Conservation (phyloP, 2,113 vertebrate genomes). For the Mobula birostris region DNA sequence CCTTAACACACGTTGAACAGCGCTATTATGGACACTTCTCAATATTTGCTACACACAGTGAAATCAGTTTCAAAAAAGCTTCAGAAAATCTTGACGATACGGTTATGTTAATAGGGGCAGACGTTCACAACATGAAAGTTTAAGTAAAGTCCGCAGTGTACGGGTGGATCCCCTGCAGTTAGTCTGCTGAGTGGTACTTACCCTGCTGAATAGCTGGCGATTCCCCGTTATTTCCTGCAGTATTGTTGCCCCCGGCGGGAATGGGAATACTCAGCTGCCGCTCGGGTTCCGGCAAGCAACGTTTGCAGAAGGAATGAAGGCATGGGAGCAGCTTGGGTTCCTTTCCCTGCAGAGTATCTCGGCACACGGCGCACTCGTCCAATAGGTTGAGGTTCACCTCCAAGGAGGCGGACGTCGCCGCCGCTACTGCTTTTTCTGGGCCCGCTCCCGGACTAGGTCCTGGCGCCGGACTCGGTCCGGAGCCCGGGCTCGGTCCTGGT, state of each 20-base stretch:
- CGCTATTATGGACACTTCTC: neutral
- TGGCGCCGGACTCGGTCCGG: constrained; percentile 42
- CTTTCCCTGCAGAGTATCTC: constrained; percentile 83
- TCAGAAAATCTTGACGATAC: neutral
- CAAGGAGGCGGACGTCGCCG: constrained; percentile 53
- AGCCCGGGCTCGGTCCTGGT: neutral
- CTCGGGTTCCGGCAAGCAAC: constrained; percentile 85
- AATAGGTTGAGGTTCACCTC: constrained; percentile 60
- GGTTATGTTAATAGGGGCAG: neutral
- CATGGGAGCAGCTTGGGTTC: constrained; percentile 94
- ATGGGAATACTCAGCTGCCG: constrained; percentile 85
- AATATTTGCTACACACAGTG: neutral
- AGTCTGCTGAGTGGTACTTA: constrained; percentile 45
- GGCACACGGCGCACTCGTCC: constrained; percentile 92
- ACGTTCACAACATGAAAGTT: neutral
- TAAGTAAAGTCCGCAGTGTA: neutral
- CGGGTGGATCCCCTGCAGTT: neutral
- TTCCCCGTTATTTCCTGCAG: constrained; percentile 31
- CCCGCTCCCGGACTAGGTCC: constrained; percentile 45
- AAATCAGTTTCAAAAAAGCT: neutral
- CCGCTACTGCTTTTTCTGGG: constrained; percentile 48
- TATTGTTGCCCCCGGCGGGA: constrained; percentile 80
- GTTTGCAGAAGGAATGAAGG: constrained; percentile 89
- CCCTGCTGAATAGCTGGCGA: constrained; percentile 76
- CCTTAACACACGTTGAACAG: neutral